Percentiles rank a stretch among this genome's conserved stretches.
phyloP scores from a whole-genome alignment of 2,888 invertebrate genomes.

The Homarus gammarus region DNA sequence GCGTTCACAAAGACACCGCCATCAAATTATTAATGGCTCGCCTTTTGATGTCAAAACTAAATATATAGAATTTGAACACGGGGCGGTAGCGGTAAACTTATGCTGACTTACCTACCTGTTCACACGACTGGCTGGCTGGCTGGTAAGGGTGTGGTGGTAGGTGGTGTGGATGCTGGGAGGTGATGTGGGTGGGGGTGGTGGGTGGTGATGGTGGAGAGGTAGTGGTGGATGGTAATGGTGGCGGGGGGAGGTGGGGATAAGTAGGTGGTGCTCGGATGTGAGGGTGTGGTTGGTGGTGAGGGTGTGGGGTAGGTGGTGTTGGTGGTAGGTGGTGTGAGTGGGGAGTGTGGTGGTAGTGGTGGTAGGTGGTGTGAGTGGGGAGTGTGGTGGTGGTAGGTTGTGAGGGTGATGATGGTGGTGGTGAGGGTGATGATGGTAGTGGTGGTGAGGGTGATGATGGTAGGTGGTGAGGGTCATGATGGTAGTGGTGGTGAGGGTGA shows the following conservation, averaged over 20 bases:
- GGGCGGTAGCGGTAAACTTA: not conserved
- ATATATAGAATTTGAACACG: constrained; percentile 11
- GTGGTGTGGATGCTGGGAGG: not conserved
- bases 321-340: no score
- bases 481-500: not conserved
- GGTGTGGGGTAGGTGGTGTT: not conserved
- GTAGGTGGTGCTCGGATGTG: no score
- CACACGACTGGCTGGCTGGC: not conserved
- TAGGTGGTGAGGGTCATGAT: not conserved
- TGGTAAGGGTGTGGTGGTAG: not conserved
- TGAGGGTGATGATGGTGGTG: not conserved
- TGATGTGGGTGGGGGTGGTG: no score
- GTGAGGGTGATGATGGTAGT: not conserved
- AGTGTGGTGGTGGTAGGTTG: not conserved
- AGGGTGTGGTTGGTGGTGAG: no score
- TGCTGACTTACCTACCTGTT: not conserved
- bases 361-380: no score
- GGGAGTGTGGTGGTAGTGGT: no score
- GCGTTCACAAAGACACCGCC: not conserved
- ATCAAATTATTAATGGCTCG: not conserved
- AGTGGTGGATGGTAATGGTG: no score
- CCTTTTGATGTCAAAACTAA: constrained; percentile 12
- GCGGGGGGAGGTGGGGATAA: no score
- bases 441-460: not conserved
- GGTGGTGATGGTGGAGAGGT: no score